These are phyloP conservation scores for Entomyzon cyanotis DNA, from an alignment of 2,113 vertebrate species.

Conservation along the genomic window DNA sequence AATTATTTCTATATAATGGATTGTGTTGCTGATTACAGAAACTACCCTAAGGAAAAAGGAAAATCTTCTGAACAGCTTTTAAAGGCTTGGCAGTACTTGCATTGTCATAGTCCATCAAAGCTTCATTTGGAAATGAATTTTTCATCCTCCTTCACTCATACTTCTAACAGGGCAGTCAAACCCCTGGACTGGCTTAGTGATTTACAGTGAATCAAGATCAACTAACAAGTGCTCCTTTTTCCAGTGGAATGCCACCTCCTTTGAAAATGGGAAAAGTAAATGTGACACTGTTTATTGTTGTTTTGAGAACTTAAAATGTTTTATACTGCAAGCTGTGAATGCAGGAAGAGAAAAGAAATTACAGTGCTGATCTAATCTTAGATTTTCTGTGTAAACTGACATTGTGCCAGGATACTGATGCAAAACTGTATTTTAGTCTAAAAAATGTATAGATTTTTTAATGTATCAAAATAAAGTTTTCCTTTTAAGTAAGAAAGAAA, in stretches of 20 bases:
- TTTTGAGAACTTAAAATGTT: constrained; percentile 71
- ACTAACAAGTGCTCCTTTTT: constrained; percentile 69
- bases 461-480: constrained; percentile 81
- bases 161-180: constrained; percentile 53
- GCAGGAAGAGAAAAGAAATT: constrained; percentile 65
- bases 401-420: constrained; percentile 81
- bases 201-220: constrained; percentile 68
- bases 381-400: constrained; percentile 77
- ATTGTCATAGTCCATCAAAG: constrained; percentile 13
- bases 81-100: constrained; percentile 29
- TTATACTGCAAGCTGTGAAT: constrained; percentile 73
- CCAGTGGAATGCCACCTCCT: constrained; percentile 72
- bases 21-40: constrained; percentile 26
- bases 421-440: constrained; percentile 85
- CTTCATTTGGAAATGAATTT: constrained; percentile 29
- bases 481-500: constrained; percentile 69
- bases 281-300: constrained; percentile 56
- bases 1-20: not conserved
- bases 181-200: constrained; percentile 66
- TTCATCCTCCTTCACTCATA: not conserved
- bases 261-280: constrained; percentile 69
- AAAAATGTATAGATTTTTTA: constrained; percentile 83
- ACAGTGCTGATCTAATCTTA: constrained; percentile 77
- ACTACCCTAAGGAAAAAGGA: constrained; percentile 4
- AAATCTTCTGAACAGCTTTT: constrained; percentile 52